Conservation (phyloP, 35 echinoderm and acorn worm genomes). For the Lytechinus variegatus region DNA sequence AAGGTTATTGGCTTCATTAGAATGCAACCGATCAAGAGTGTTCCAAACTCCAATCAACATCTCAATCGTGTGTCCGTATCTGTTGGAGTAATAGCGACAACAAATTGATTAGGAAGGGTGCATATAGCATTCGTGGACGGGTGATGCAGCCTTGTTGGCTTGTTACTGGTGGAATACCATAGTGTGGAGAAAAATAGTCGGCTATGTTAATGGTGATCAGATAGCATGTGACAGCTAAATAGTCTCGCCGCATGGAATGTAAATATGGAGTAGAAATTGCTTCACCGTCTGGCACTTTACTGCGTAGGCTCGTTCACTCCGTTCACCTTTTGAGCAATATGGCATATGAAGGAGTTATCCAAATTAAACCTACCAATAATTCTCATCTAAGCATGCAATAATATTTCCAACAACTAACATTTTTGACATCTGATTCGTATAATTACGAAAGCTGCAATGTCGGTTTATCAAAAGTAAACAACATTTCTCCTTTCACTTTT, state of each 20-base stretch:
- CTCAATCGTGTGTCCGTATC: not conserved
- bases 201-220: slow-evolving; percentile 28
- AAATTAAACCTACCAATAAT: not conserved
- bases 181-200: not conserved
- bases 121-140: not conserved
- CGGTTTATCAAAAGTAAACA: not conserved
- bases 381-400: not conserved
- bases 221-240: slow-evolving; percentile 39
- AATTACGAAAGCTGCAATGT: not conserved
- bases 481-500: not conserved
- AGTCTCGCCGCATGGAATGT: slow-evolving; percentile 52
- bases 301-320: not conserved
- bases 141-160: not conserved
- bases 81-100: not conserved
- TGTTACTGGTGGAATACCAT: not conserved
- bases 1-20: not conserved
- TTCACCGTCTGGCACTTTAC: not conserved
- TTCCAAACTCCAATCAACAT: not conserved
- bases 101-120: not conserved
- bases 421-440: not conserved
- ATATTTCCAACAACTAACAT: not conserved
- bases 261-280: slow-evolving; percentile 53
- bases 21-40: slow-evolving; percentile 1
- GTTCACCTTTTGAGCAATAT: not conserved
- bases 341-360: not conserved